These are phyloP conservation scores for Chrysocyon brachyurus DNA, from an alignment of 2,797 vertebrate genomes.

Conservation along the genomic window DNA sequence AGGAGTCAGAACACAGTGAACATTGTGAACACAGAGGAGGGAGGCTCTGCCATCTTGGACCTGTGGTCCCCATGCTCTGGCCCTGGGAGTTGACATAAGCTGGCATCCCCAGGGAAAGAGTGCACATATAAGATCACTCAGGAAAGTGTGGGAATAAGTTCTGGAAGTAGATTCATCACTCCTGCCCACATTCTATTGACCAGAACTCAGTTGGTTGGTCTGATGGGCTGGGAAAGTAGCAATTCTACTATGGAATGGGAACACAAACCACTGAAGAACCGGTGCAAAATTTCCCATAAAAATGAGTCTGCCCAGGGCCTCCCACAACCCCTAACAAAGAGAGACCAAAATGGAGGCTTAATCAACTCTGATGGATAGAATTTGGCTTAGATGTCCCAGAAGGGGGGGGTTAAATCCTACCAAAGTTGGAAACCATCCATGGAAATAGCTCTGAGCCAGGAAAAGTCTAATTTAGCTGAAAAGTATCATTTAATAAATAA, in stretches of 20 bases:
- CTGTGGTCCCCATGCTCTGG: background rate
- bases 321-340: background rate
- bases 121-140: background rate
- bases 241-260: background rate
- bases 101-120: background rate
- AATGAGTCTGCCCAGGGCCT: background rate
- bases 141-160: background rate
- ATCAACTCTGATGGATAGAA: background rate
- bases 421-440: background rate
- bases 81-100: background rate
- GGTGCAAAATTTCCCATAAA: background rate
- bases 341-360: background rate
- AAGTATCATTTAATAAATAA: background rate
- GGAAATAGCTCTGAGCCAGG: background rate
- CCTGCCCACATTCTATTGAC: background rate
- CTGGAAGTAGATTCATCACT: background rate
- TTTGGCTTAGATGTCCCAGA: background rate
- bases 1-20: background rate
- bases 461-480: conserved; percentile 7
- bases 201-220: background rate
- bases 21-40: background rate
- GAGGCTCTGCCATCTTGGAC: background rate
- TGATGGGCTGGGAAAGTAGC: background rate
- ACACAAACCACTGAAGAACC: background rate
- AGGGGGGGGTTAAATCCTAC: background rate